A percentile compares a stretch with the other conserved stretches of the same genome.
phyloP scores from a whole-genome alignment of 2,113 vertebrate species.

The Megaptera novaeangliae region DNA sequence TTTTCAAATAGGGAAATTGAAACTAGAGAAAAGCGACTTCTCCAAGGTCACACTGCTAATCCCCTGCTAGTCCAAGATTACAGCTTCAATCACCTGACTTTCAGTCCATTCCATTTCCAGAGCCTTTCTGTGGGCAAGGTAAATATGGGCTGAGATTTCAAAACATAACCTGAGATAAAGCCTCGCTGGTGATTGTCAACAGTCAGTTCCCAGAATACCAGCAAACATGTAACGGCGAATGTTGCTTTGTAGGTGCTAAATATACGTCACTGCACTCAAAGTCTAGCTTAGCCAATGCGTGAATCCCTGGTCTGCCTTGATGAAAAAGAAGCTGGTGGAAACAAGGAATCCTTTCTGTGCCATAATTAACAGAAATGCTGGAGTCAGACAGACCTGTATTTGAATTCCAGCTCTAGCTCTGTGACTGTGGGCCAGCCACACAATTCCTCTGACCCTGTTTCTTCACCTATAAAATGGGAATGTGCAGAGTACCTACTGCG shows the following conservation, averaged over 20 bases:
- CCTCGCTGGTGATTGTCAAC: not conserved
- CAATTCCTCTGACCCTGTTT: not conserved
- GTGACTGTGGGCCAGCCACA: not conserved
- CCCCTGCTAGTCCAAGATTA: not conserved
- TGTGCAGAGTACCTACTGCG: accelerated
- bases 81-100: not conserved
- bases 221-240: not conserved
- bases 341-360: not conserved
- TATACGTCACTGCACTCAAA: not conserved
- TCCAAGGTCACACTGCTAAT: not conserved
- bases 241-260: not conserved
- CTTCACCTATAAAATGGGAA: not conserved
- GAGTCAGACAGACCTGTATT: not conserved
- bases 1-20: not conserved
- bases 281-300: not conserved
- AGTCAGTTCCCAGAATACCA: constrained; percentile 28
- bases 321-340: not conserved
- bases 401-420: not conserved
- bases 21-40: not conserved
- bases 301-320: not conserved
- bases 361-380: not conserved
- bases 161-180: not conserved
- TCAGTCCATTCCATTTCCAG: not conserved
- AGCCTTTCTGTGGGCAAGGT: not conserved
- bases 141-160: constrained; percentile 8